Evolutionary conservation across 2,797 vertebrate species (phyloP).

Genomic region (Malacoraja senta): DNA sequence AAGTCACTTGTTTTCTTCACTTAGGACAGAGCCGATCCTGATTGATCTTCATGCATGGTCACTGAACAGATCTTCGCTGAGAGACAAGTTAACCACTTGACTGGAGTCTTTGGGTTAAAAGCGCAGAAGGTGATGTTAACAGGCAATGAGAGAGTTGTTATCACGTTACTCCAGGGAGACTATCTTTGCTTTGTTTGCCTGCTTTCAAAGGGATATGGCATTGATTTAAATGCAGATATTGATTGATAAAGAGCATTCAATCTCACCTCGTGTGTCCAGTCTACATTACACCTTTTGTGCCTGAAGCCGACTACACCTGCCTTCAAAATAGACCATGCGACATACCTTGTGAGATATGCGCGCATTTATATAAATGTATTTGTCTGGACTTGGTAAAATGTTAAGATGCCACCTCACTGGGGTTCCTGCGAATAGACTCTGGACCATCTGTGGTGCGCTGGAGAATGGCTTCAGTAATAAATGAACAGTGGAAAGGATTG

Average conservation of each 20-base stretch:
- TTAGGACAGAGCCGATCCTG: background rate
- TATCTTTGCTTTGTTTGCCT: background rate
- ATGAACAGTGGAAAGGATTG: slow-evolving; percentile 96
- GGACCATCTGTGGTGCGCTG: slow-evolving; percentile 78
- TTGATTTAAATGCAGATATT: slow-evolving; percentile 71
- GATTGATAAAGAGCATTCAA: slow-evolving; percentile 78
- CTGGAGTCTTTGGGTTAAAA: slow-evolving; percentile 22
- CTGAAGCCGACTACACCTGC: slow-evolving; percentile 44
- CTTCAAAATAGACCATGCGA: background rate
- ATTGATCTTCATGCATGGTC: background rate
- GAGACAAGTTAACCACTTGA: slow-evolving; percentile 30
- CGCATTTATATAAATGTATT: slow-evolving; percentile 44
- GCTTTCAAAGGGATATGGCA: slow-evolving; percentile 44
- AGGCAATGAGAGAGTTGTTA: slow-evolving; percentile 23
- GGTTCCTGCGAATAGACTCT: slow-evolving; percentile 46
- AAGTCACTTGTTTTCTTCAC: background rate
- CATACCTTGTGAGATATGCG: background rate
- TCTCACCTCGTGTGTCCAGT: slow-evolving; percentile 56
- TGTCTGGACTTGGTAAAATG: slow-evolving; percentile 45
- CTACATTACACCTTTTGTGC: slow-evolving; percentile 53
- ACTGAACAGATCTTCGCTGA: slow-evolving; percentile 7
- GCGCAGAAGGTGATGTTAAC: slow-evolving; percentile 8
- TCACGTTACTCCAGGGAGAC: slow-evolving; percentile 23
- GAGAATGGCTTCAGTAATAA: slow-evolving; percentile 86
- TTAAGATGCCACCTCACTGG: slow-evolving; percentile 42